phyloP scores from a whole-genome alignment of 1,140 invertebrate species.

The Hyposmocoma kahamanoa region DNA sequence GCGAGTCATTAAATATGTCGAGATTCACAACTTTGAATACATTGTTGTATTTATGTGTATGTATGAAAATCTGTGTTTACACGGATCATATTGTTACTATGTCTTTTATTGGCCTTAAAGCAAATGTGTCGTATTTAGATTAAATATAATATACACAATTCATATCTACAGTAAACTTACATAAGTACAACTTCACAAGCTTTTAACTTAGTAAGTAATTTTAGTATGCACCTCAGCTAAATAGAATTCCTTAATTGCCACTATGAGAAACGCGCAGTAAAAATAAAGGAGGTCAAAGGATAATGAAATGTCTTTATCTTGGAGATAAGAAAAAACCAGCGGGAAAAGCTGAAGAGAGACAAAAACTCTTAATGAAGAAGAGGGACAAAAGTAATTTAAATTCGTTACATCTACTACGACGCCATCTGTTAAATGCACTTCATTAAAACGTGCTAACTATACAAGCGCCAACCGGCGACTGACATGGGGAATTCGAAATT shows the following conservation, averaged over 20 bases:
- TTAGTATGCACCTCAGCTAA: too few relatives aligned
- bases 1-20: too few relatives aligned
- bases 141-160: too few relatives aligned
- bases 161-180: too few relatives aligned
- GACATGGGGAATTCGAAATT: conserved; percentile 40
- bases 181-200: too few relatives aligned
- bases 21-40: too few relatives aligned
- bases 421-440: conserved; percentile 51
- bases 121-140: too few relatives aligned
- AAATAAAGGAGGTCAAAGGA: conserved; percentile 36
- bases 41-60: too few relatives aligned
- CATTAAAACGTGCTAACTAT: conserved; percentile 55
- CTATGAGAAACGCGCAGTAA: conserved; percentile 30
- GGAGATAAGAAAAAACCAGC: conserved; percentile 19
- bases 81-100: too few relatives aligned
- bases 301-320: conserved; percentile 45
- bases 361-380: conserved; percentile 32
- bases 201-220: too few relatives aligned
- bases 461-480: conserved; percentile 29
- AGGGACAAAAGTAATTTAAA: conserved; percentile 40
- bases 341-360: background rate
- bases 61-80: too few relatives aligned
- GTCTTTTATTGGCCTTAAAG: too few relatives aligned
- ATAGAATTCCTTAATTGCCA: conserved; percentile 34
- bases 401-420: conserved; percentile 27